These are phyloP conservation scores for Zosterops japonicus DNA, from an alignment of 2,113 vertebrate genomes.

Conservation along the genomic window DNA sequence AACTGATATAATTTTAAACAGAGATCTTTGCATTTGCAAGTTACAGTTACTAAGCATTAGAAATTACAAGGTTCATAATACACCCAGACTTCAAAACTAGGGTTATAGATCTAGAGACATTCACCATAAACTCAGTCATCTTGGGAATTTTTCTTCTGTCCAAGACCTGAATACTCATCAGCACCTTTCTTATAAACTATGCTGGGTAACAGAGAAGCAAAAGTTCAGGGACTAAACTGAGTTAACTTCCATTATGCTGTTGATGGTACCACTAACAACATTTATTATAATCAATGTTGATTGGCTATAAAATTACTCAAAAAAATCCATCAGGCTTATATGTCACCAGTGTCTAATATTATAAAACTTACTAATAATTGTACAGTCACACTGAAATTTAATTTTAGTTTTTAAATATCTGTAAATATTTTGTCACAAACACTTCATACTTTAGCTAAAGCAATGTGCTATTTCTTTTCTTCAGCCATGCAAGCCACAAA, in stretches of 20 bases:
- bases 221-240: background rate
- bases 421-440: slow-evolving; percentile 63
- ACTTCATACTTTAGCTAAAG: background rate
- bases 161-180: background rate
- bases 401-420: background rate
- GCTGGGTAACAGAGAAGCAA: background rate
- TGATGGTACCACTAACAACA: background rate
- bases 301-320: slow-evolving; percentile 3
- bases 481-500: background rate
- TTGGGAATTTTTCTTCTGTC: background rate
- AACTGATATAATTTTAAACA: background rate
- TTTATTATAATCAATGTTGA: slow-evolving; percentile 1
- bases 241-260: background rate
- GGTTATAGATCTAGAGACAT: background rate
- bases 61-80: background rate
- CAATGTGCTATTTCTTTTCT: slow-evolving; percentile 8
- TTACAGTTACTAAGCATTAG: background rate
- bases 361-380: background rate
- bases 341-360: background rate
- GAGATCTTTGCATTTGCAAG: background rate
- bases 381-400: background rate
- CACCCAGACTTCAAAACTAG: background rate
- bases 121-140: background rate
- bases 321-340: slow-evolving; percentile 33
- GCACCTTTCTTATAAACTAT: background rate